Evolutionary conservation across 1,140 invertebrate genomes (phyloP).

Genomic region (Elymnias hypermnestra): DNA sequence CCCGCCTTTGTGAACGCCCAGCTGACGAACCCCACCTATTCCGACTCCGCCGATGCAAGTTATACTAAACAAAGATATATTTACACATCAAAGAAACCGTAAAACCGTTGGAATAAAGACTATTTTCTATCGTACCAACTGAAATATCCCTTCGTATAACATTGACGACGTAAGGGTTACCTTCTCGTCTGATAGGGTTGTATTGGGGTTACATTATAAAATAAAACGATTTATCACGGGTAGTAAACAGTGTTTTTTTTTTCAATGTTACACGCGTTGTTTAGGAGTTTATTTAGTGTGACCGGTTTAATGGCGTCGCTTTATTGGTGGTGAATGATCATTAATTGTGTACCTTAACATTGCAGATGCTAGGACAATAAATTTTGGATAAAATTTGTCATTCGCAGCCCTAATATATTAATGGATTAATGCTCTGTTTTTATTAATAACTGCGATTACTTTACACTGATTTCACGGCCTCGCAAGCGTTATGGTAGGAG

Average conservation of each 20-base stretch:
- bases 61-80: constrained; percentile 15
- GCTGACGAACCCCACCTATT: constrained; percentile 34
- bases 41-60: constrained; percentile 12
- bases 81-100: constrained; percentile 3
- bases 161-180: constrained; percentile 20
- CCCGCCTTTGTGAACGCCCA: constrained; percentile 50
- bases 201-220: constrained; percentile 36
- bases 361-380: constrained; percentile 31
- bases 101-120: background rate
- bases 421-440: constrained; percentile 18
- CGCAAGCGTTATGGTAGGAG: too few species aligned
- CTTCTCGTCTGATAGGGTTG: constrained; percentile 38
- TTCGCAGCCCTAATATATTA: constrained; percentile 14
- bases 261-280: constrained; percentile 63
- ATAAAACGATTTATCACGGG: constrained; percentile 33
- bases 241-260: constrained; percentile 52
- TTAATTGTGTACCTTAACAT: constrained; percentile 34
- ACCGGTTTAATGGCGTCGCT: constrained; percentile 30
- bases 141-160: background rate
- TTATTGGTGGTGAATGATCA: constrained; percentile 27
- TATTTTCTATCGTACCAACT: constrained; percentile 6
- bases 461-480: too few species aligned
- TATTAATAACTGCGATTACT: too few species aligned
- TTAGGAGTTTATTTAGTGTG: constrained; percentile 56
- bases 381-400: constrained; percentile 27